Base-by-base conservation (phyloP, 2,113 vertebrate genomes). In the Furnarius figulus region DNA sequence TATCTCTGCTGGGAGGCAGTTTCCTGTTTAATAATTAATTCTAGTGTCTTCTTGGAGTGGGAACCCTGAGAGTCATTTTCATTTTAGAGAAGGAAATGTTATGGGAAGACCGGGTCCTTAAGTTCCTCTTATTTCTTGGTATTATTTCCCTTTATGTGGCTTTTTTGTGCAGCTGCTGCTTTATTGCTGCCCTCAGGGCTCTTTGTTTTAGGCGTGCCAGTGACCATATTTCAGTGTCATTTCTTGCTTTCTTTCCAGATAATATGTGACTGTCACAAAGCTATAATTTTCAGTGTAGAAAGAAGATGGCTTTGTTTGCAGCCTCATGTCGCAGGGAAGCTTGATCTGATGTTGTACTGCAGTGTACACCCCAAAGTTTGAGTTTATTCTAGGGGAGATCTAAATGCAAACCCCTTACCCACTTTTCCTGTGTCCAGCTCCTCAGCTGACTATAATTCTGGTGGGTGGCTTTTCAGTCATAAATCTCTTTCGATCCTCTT, bases 401-500 rank as follows among this genome's bases (percentile, higher is more conserved):
- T 70, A 61, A 80, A 93, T 61, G 56, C 47, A 79, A 80, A 87
- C n/a, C 83, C 46, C 81, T 88, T 86, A 46, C 78, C 23, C 5
- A 0, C 42, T 90, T 82, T 82, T 52, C 80, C 75, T 30, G 86
- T 74, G 66, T 11, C 86, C 11, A 0, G 73, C 81, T 95, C 84
- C 75, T 84, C 84, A 94, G 85, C 89, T 95, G 75, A 75, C 94
- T 91, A 47, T 70, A 80, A 92, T 90, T 92, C 87, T 84, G 68
- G 49, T 93, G 85, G 91, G 78, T 78, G 87, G 90, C 76, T 97
- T 96, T 96, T 93, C 89, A 89, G 71, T 55, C 49, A 7, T 75
- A 97, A 96, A 96, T 96, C 95, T 93, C 78, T 94, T 77, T 65
- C 95, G 92, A 97, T 97, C 96, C 96, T 96, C 97, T 97, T 95